A percentile compares a stretch with the other conserved stretches of the same genome.
Conservation (phyloP, 2,113 vertebrate species). For the Pholis gunnellus region DNA sequence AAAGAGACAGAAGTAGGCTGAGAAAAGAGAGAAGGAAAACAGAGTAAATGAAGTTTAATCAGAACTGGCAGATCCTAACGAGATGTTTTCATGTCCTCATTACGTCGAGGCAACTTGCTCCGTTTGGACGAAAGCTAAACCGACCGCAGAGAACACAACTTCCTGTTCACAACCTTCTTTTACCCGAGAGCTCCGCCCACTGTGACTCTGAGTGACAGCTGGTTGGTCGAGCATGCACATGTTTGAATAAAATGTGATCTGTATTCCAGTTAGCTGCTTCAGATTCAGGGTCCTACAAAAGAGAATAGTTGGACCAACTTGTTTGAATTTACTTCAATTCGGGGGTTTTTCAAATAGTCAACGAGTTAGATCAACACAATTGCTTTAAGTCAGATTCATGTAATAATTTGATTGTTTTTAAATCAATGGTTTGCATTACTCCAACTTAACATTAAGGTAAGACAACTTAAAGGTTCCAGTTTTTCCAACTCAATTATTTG, state of each 20-base stretch:
- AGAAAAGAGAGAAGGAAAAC: constrained; percentile 12
- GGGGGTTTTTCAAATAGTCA: too few relatives aligned
- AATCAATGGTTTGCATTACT: not conserved
- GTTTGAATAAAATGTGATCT: too few relatives aligned
- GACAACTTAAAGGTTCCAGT: not conserved
- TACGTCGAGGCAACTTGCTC: constrained; percentile 58
- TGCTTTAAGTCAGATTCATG: not conserved
- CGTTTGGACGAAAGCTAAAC: constrained; percentile 25
- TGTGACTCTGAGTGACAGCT: not conserved
- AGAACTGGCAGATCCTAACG: constrained; percentile 53
- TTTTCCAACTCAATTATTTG: not conserved
- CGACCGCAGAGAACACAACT: constrained; percentile 45
- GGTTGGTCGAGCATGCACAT: not conserved
- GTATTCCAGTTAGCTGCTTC: too few relatives aligned
- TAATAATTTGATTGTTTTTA: not conserved
- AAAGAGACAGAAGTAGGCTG: too few relatives aligned
- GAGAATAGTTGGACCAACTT: too few relatives aligned
- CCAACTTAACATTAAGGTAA: not conserved
- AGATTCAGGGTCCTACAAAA: too few relatives aligned
- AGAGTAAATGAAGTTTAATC: constrained; percentile 62
- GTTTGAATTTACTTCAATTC: too few relatives aligned
- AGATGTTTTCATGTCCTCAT: constrained; percentile 67
- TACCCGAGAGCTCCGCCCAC: not conserved
- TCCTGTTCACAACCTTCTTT: constrained; percentile 18
- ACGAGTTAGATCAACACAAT: not conserved